These are phyloP conservation scores for Drosophila kohkoa DNA, from an alignment of 1,140 invertebrate species.

Conservation along the genomic window DNA sequence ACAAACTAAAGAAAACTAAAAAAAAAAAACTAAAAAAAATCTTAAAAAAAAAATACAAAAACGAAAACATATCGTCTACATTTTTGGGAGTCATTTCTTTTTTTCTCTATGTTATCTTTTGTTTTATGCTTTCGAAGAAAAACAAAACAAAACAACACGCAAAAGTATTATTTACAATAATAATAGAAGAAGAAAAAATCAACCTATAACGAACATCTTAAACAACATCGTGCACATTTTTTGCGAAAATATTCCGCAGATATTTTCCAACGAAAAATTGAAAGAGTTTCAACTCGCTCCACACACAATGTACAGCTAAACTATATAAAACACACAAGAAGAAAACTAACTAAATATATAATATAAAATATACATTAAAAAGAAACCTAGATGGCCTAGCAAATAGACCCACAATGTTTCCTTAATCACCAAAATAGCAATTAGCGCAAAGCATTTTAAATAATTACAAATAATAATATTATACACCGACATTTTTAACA, in stretches of 20 bases:
- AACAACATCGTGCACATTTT: constrained; percentile 52
- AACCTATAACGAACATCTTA: constrained; percentile 15
- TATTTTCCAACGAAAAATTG: constrained; percentile 50
- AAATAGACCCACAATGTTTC: constrained; percentile 63
- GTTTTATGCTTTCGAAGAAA: constrained; percentile 38
- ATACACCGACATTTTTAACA: constrained; percentile 30
- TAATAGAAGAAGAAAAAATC: constrained; percentile 30
- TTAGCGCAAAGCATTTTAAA: constrained; percentile 59
- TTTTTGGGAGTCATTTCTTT: constrained; percentile 27
- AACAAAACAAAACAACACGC: constrained; percentile 14
- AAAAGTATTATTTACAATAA: constrained; percentile 74
- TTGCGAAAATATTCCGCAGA: constrained; percentile 43
- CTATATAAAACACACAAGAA: constrained; percentile 23
- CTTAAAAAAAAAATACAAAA: constrained; percentile 13
- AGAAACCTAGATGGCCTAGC: constrained; percentile 62
- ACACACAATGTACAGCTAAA: constrained; percentile 72
- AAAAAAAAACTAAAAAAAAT: constrained; percentile 5
- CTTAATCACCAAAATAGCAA: constrained; percentile 70
- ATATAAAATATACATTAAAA: constrained; percentile 33
- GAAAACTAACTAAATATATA: constrained; percentile 36
- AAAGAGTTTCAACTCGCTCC: constrained; percentile 49
- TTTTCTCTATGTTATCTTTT: constrained; percentile 22
- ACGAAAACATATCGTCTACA: constrained; percentile 37
- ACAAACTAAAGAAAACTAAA: constrained; percentile 20
- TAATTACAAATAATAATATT: constrained; percentile 17